phyloP scores from a whole-genome alignment of 2,888 invertebrate genomes.

The Hartigia nigra region DNA sequence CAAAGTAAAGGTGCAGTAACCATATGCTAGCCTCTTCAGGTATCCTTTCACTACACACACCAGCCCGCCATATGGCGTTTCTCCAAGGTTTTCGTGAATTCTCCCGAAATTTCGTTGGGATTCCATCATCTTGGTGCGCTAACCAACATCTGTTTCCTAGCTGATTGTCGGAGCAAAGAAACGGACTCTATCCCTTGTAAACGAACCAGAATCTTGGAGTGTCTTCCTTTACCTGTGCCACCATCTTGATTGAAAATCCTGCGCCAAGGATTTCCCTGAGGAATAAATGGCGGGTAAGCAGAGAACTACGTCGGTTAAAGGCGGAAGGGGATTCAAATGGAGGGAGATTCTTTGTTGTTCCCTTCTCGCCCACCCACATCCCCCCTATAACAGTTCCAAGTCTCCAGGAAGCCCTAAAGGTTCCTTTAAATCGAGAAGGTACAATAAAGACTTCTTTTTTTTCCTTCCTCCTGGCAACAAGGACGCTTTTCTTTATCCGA shows the following conservation, averaged over 20 bases:
- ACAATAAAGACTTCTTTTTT: conserved; percentile 2
- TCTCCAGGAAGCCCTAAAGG: conserved; percentile 1
- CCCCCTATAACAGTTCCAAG: background rate
- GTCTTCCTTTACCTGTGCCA: conserved; percentile 8
- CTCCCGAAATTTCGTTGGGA: conserved; percentile 26
- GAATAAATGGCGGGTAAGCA: background rate
- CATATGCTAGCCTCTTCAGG: conserved; percentile 32
- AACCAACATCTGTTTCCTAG: conserved; percentile 51
- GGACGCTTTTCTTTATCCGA: background rate
- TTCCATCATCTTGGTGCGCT: conserved; percentile 26
- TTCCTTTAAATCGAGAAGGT: conserved; percentile 4
- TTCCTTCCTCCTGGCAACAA: background rate
- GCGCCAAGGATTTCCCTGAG: background rate
- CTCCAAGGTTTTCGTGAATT: conserved; percentile 26
- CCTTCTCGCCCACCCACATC: background rate
- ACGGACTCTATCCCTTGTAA: background rate
- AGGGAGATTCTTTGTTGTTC: background rate
- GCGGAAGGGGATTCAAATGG: background rate
- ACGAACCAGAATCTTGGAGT: background rate
- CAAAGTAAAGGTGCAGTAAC: conserved; percentile 9
- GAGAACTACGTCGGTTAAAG: background rate
- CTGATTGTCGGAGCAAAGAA: background rate
- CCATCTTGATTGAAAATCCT: conserved; percentile 1
- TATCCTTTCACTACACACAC: conserved; percentile 34
- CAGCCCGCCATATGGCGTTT: conserved; percentile 47